phyloP scores from a whole-genome alignment of 53 echinoderm and acorn worm species.

The Arbacia lixula region DNA sequence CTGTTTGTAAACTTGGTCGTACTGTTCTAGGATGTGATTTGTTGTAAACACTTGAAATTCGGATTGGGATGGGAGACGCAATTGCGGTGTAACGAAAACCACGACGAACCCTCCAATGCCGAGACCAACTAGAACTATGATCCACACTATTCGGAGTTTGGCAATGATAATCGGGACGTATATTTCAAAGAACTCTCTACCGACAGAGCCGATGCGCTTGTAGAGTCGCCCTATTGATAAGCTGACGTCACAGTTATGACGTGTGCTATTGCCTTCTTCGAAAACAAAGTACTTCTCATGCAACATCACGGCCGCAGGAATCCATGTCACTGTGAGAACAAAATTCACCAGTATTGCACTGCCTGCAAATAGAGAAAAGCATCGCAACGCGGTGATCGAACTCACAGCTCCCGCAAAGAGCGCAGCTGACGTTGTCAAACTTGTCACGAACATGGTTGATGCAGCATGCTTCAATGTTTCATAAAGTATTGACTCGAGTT shows the following conservation, averaged over 20 bases:
- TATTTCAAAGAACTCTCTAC: slow-evolving; percentile 39
- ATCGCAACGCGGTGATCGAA: slow-evolving; percentile 67
- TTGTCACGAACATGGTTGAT: slow-evolving; percentile 81
- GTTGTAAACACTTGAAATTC: slow-evolving; percentile 64
- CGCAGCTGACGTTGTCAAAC: slow-evolving; percentile 70
- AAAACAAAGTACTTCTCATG: slow-evolving; percentile 62
- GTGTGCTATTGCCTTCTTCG: slow-evolving; percentile 1
- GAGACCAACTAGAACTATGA: slow-evolving; percentile 51
- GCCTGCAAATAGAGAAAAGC: slow-evolving; percentile 79
- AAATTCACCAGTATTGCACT: slow-evolving; percentile 69
- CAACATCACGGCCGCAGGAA: slow-evolving; percentile 66
- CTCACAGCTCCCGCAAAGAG: slow-evolving; percentile 62
- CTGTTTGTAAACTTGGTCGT: slow-evolving; percentile 60
- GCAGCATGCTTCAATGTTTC: slow-evolving; percentile 72
- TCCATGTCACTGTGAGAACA: slow-evolving; percentile 72
- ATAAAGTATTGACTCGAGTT: slow-evolving; percentile 15
- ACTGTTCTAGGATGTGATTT: slow-evolving; percentile 62
- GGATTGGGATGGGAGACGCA: slow-evolving; percentile 49
- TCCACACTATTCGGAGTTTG: slow-evolving; percentile 64
- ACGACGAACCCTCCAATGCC: slow-evolving; percentile 56
- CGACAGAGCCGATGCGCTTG: background rate
- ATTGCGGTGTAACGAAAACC: slow-evolving; percentile 59
- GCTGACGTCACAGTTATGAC: slow-evolving; percentile 15
- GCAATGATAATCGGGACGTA: slow-evolving; percentile 57
- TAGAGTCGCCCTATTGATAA: slow-evolving; percentile 12